Evolutionary conservation across 2,113 vertebrate species (phyloP).

Genomic region (Sylvicapra grimmia): DNA sequence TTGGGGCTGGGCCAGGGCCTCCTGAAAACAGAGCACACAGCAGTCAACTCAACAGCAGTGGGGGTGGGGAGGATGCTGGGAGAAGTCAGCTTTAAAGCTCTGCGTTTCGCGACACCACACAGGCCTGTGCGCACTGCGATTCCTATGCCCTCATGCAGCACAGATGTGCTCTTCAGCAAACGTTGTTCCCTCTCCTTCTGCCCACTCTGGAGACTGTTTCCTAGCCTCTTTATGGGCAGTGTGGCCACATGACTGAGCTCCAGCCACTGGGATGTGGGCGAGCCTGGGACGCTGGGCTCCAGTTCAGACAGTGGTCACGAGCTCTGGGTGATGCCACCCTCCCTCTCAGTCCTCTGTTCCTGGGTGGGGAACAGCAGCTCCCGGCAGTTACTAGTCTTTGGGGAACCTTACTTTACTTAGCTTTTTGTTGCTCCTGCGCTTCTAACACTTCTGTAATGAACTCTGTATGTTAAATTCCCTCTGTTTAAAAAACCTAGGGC

Average conservation of each 20-base stretch:
- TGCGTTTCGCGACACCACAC: rapidly evolving
- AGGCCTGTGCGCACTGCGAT: neutral
- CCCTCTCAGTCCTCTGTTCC: neutral
- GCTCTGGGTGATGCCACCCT: neutral
- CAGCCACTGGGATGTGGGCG: neutral
- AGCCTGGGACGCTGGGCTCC: neutral
- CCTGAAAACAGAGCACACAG: slow-evolving; percentile 70
- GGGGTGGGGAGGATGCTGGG: neutral
- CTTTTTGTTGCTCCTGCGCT: neutral
- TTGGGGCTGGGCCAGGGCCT: slow-evolving; percentile 80
- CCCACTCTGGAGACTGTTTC: neutral
- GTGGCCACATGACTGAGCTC: neutral
- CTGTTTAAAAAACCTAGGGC: neutral
- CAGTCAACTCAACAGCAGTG: neutral
- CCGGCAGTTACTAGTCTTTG: neutral
- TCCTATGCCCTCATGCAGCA: rapidly evolving
- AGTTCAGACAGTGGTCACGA: neutral
- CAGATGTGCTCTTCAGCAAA: neutral
- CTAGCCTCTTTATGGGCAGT: neutral
- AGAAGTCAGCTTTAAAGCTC: neutral
- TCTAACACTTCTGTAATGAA: neutral
- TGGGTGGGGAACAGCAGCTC: neutral
- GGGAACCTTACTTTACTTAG: neutral
- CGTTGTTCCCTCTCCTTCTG: neutral
- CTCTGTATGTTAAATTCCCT: neutral